Evolutionary conservation across 2,113 vertebrate genomes (phyloP), one percentile per base, ranked within the genome.

Genomic region (Stegostoma tigrinum): DNA sequence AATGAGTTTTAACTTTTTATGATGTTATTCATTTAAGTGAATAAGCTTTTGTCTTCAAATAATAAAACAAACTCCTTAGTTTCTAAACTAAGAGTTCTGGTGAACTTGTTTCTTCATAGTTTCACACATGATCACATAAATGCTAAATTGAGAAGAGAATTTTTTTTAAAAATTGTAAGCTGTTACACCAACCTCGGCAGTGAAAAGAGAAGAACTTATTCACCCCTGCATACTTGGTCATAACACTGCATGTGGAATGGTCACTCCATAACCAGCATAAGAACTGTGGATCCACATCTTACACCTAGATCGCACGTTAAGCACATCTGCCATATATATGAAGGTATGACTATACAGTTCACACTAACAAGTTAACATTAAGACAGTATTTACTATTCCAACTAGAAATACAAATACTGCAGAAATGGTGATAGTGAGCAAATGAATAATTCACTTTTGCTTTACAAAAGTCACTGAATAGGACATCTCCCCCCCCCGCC

Each of bases 321-420:
- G 3, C 52, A 61, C 5, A 91, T 61, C 87, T 91, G 30, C 55
- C 34, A 12, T 55, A 91, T 3, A 90, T 52, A n/a, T 23, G 15
- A n/a, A 64, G 87, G 17, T 34, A 91, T 91, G 15, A 64, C 55
- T 61, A 30, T 61, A 91, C 5, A 61, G 15, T 61, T 19, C 55
- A 91, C 30, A 61, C 64, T 52, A 91, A 91, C 34, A 83, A 61
- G 14, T 64, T 34, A 90, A 90, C n/a, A 55, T 90, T 90, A 19
- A 91, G 52, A 61, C 55, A 91, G 87, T 91, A 64, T 61, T 61
- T 64, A 64, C 87, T n/a, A 91, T 91, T 91, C 30, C 64, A 90
- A 61, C 27, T 89, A n/a, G 30, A 91, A 91, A 64, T n/a, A 91
- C 64, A 89, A 89, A 64, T 64, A 34, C 17, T 17, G 55, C 5